Evolutionary conservation across 2,113 vertebrate species (phyloP).

Genomic region (Engraulis encrasicolus): DNA sequence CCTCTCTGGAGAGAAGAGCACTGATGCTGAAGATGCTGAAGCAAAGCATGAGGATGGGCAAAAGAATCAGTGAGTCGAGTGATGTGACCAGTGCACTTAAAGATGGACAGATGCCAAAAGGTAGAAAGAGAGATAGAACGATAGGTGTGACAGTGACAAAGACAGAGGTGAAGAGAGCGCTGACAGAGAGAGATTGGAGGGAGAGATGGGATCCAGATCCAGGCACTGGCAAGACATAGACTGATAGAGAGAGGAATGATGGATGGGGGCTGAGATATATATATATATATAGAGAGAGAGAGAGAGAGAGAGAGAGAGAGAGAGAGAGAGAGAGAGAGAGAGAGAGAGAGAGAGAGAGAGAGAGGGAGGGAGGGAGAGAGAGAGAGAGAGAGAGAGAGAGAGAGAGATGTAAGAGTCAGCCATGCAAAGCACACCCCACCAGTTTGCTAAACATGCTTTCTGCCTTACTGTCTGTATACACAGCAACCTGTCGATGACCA

Average conservation of each 20-base stretch:
- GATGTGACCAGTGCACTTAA: neutral
- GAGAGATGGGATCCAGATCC: neutral
- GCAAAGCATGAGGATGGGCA: neutral
- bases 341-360: no score
- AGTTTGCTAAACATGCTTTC: no score
- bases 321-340: no score
- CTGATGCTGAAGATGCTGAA: neutral
- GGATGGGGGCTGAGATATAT: no score
- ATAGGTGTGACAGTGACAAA: neutral
- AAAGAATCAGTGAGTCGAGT: neutral
- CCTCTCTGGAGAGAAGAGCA: neutral
- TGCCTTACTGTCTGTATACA: no score
- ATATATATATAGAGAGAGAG: no score
- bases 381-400: no score
- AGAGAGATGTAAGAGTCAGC: no score
- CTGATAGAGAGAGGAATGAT: no score
- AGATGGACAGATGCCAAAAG: neutral
- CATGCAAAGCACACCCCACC: no score
- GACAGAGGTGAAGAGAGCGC: neutral
- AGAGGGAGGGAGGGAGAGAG: neutral
- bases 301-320: no score
- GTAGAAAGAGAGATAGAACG: neutral
- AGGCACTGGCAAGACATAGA: no score
- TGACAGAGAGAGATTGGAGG: neutral
- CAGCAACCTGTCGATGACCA: neutral